Conservation (phyloP, 92 coral and sea anemone species). For the Meandrina meandrites region DNA sequence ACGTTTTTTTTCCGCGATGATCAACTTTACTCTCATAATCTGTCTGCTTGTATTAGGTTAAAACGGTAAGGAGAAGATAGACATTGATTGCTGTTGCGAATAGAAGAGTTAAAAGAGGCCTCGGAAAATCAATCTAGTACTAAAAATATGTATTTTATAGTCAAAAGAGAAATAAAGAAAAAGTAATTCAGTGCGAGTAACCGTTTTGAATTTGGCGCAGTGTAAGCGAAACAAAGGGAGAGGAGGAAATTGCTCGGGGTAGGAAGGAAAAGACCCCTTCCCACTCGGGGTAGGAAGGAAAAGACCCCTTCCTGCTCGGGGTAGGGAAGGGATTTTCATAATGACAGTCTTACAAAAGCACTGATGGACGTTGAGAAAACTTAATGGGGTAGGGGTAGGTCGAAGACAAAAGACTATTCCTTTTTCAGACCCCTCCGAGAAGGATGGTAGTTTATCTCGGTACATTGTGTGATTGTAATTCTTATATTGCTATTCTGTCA, state of each 20-base stretch:
- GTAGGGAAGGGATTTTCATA: not conserved
- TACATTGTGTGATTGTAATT: no score
- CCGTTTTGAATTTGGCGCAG: not conserved
- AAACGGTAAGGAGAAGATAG: not conserved
- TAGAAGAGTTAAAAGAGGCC: not conserved
- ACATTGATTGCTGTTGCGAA: not conserved
- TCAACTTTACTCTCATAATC: not conserved
- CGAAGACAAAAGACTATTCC: not conserved
- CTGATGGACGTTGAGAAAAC: no score
- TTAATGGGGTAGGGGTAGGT: not conserved
- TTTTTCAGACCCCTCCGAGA: not conserved
- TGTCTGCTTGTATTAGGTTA: not conserved
- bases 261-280: no score
- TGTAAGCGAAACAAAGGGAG: not conserved
- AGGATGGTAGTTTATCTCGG: not conserved
- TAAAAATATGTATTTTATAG: constrained; percentile 8
- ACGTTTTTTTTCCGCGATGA: not conserved
- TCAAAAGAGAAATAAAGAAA: not conserved
- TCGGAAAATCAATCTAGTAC: not conserved
- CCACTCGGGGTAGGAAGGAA: no score
- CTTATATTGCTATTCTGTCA: no score
- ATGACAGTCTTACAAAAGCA: not conserved
- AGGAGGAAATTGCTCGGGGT: not conserved
- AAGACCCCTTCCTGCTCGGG: no score
- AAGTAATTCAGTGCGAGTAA: not conserved